Evolutionary conservation across 2,888 invertebrate species (phyloP).

Genomic region (Aspidiotus rigidus): DNA sequence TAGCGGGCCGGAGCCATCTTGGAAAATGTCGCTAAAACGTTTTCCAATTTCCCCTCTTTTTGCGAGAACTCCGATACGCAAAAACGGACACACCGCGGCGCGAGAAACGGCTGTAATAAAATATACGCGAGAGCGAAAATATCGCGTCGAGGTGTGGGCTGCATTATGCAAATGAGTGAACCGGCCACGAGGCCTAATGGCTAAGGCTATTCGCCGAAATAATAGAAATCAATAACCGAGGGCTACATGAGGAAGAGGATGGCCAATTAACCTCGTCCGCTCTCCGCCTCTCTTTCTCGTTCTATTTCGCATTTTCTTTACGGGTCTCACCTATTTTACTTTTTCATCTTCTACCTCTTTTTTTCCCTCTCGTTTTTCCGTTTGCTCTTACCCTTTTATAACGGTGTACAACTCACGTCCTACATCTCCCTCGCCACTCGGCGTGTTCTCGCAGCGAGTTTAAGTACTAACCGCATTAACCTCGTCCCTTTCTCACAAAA

Average conservation of each 20-base stretch:
- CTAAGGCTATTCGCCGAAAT: slow-evolving; percentile 31
- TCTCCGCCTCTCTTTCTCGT: background rate
- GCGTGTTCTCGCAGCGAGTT: slow-evolving; percentile 3
- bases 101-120: slow-evolving; percentile 18
- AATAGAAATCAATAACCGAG: slow-evolving; percentile 33
- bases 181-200: slow-evolving; percentile 33
- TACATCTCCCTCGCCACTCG: slow-evolving; percentile 5
- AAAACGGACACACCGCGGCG: background rate
- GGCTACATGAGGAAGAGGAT: slow-evolving; percentile 30
- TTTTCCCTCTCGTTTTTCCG: slow-evolving; percentile 2
- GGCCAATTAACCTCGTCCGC: slow-evolving; percentile 32
- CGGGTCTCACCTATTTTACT: background rate
- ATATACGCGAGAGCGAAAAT: background rate
- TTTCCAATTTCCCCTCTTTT: slow-evolving; percentile 37
- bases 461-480: slow-evolving; percentile 30
- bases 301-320: slow-evolving; percentile 3
- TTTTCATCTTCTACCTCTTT: slow-evolving; percentile 17
- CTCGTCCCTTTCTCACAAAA: slow-evolving; percentile 28
- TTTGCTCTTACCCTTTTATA: slow-evolving; percentile 24
- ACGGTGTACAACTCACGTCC: slow-evolving; percentile 19
- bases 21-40: slow-evolving; percentile 38
- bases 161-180: slow-evolving; percentile 36
- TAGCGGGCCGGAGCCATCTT: slow-evolving; percentile 36
- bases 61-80: background rate
- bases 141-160: slow-evolving; percentile 29